Conservation (phyloP, 2,888 invertebrate species). For the Lasius fuliginosus region DNA sequence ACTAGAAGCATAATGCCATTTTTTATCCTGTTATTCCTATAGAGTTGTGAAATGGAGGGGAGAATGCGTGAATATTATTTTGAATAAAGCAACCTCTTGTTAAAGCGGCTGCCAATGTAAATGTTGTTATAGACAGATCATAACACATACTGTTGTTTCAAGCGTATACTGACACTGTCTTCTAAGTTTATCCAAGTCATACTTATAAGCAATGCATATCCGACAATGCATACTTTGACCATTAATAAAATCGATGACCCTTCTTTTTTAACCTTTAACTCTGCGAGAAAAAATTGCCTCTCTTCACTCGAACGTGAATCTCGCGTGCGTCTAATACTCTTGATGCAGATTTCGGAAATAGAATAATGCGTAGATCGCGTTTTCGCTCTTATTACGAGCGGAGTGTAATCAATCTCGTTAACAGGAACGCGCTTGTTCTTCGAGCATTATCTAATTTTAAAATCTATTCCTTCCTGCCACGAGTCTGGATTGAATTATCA, state of each 20-base stretch:
- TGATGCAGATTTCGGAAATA: conserved; percentile 67
- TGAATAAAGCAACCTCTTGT: background rate
- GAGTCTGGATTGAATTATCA: conserved; percentile 44
- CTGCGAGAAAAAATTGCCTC: background rate
- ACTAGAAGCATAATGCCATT: background rate
- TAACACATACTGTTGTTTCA: background rate
- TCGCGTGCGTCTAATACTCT: conserved; percentile 61
- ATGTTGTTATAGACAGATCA: background rate
- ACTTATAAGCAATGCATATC: conserved; percentile 32
- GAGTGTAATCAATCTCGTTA: conserved; percentile 68
- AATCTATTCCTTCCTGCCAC: conserved; percentile 28
- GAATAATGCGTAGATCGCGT: conserved; percentile 24
- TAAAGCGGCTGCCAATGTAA: background rate
- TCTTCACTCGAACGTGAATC: background rate
- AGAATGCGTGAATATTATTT: background rate
- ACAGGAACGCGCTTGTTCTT: conserved; percentile 54
- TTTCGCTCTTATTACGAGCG: conserved; percentile 51
- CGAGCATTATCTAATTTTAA: conserved; percentile 24
- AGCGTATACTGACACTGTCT: conserved; percentile 30
- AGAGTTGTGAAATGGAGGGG: background rate
- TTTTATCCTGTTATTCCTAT: background rate
- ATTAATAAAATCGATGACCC: conserved; percentile 42
- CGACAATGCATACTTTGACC: conserved; percentile 9
- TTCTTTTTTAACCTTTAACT: conserved; percentile 58
- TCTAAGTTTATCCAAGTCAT: conserved; percentile 31